Base-by-base conservation (phyloP, 2,113 vertebrate genomes). In the Chiloscyllium plagiosum region DNA sequence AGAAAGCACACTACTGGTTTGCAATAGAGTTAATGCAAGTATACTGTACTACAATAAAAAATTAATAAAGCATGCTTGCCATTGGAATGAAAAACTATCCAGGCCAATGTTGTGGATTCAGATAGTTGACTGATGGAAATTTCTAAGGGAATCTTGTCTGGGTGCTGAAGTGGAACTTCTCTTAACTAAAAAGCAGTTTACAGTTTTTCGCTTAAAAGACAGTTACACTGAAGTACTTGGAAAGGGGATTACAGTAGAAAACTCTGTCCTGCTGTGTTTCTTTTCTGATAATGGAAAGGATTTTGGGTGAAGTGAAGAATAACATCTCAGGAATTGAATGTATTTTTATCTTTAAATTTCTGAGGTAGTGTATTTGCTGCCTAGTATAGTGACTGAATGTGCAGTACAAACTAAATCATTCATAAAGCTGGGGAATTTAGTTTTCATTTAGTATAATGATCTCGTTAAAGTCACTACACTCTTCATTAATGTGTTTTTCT, bases 1-100 rank as follows among this genome's bases (percentile, higher is more conserved):
- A 68, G 52, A 95, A 47, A 50, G 94, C 69, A 33, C 69, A 33
- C 69, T 95, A 95, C 94, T 95, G 69, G 94, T 72, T 95, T 95
- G 69, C 69, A 96, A 96, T 96, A 97, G 96, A 97, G 68, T 96
- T 97, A 97, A 97, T 97, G 97, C 96, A 96, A 97, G 95, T 97
- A 68, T 97, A 97, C 12, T 96, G 95, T 96, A 97, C 96, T 97
- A 85, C 97, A 97, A 96, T 97, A n/a, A 97, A 97, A 97, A 97
- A 97, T 97, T 97, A 85, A 97, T 97, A 96, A 96, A 92, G 96
- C 89, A 83, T 90, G 96, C 96, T 96, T 97, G 96, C 83, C 50
- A 78, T 85, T 90, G 85, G 42, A 89, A 96, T 92, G 69, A 76
- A 96, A 96, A 72, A 87, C 87, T 72, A 89, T 92, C 68, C 96